Conservation (phyloP, 2,797 vertebrate species). For the Iguana delicatissima region DNA sequence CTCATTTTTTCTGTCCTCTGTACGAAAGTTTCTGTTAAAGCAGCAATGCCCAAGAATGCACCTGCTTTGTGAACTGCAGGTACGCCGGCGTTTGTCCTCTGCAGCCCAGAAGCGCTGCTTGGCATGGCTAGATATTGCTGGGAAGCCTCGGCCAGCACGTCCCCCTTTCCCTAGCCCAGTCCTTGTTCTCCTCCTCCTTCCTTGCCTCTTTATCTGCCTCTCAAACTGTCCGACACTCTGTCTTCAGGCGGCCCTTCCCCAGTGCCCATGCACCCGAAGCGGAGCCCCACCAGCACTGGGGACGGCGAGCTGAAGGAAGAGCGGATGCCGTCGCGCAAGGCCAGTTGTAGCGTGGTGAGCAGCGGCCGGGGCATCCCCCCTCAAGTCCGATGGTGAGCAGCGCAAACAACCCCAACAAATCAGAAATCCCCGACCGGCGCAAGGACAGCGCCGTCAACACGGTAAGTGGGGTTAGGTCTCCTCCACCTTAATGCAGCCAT, state of each 20-base stretch:
- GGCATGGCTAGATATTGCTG: background rate
- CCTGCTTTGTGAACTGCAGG: no score
- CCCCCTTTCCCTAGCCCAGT: background rate
- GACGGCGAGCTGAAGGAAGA: slow-evolving; percentile 90
- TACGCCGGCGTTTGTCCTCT: background rate
- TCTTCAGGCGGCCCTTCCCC: slow-evolving; percentile 90
- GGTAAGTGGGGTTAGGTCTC: slow-evolving; percentile 72
- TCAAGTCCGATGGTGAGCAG: slow-evolving; percentile 96
- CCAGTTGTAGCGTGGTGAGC: slow-evolving; percentile 89
- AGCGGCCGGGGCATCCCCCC: slow-evolving; percentile 86
- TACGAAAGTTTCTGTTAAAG: no score
- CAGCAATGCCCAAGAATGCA: no score
- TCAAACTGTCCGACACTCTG: background rate
- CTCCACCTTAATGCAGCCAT: no score
- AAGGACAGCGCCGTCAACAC: slow-evolving; percentile 91
- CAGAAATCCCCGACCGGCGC: slow-evolving; percentile 92
- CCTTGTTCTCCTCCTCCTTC: no score
- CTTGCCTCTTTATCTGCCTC: background rate
- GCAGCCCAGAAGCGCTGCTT: rapidly evolving
- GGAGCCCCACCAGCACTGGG: slow-evolving; percentile 90
- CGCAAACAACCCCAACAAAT: slow-evolving; percentile 95
- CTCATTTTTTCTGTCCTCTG: no score
- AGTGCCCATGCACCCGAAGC: slow-evolving; percentile 90
- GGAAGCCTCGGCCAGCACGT: background rate
- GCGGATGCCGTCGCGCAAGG: slow-evolving; percentile 88